Percentiles rank a stretch among this genome's conserved stretches.
phyloP scores from a whole-genome alignment of 2,888 invertebrate species.

The Thymelicus sylvestris region DNA sequence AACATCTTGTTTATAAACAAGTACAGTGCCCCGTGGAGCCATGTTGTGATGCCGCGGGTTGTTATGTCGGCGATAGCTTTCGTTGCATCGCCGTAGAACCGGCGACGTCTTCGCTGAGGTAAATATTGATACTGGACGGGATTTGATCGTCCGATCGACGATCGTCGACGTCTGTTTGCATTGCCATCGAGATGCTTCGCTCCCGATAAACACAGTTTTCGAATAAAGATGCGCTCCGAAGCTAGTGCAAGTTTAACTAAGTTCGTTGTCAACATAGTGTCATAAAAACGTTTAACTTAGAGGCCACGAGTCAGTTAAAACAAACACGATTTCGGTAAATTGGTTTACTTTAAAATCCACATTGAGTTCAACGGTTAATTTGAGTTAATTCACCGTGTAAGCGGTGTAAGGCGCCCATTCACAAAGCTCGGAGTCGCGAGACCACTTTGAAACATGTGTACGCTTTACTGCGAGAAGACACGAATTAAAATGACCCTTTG shows the following conservation, averaged over 20 bases:
- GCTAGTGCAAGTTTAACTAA: slow-evolving; percentile 6
- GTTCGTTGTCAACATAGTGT: neutral
- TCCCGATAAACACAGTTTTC: slow-evolving; percentile 9
- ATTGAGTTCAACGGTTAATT: neutral
- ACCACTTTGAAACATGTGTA: neutral
- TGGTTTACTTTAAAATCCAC: neutral
- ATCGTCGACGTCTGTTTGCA: slow-evolving; percentile 44
- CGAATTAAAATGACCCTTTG: slow-evolving; percentile 51
- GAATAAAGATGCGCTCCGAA: slow-evolving; percentile 2
- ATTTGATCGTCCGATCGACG: slow-evolving; percentile 46
- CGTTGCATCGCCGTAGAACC: slow-evolving; percentile 47
- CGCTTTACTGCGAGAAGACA: slow-evolving; percentile 40
- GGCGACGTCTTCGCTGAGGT: slow-evolving; percentile 68
- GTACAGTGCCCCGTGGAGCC: slow-evolving; percentile 25
- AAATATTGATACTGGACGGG: slow-evolving; percentile 68
- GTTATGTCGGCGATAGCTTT: slow-evolving; percentile 54
- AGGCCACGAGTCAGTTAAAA: neutral
- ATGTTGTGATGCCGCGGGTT: slow-evolving; percentile 25
- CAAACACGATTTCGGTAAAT: slow-evolving; percentile 6
- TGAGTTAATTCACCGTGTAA: slow-evolving; percentile 7
- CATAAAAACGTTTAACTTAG: slow-evolving; percentile 14
- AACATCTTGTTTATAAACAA: slow-evolving; percentile 33
- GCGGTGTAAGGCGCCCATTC: neutral
- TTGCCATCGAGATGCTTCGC: slow-evolving; percentile 45
- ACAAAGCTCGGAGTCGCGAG: slow-evolving; percentile 26